Conservation (phyloP, 2,888 invertebrate species). For the Meiosimyza decipiens region DNA sequence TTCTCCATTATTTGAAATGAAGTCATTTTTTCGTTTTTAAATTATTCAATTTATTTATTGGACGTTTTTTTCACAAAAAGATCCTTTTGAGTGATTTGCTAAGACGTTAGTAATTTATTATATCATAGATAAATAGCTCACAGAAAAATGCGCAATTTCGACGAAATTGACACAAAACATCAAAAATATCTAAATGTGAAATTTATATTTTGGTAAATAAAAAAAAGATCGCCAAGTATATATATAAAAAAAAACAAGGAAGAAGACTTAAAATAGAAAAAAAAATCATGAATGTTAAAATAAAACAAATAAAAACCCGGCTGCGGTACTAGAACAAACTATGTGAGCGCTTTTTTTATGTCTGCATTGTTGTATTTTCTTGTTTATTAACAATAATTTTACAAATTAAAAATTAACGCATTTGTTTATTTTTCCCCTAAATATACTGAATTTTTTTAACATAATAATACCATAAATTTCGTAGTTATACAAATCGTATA, state of each 20-base stretch:
- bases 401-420: neutral
- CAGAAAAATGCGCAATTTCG: too few relatives aligned
- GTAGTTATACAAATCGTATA: neutral
- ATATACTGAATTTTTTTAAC: constrained; percentile 1
- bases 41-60: too few relatives aligned
- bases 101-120: too few relatives aligned
- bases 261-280: neutral
- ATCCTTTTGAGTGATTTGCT: too few relatives aligned
- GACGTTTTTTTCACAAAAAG: too few relatives aligned
- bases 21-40: too few relatives aligned
- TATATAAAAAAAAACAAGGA: neutral
- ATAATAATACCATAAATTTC: constrained; percentile 11
- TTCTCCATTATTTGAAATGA: too few relatives aligned
- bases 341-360: constrained; percentile 1
- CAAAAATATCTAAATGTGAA: too few relatives aligned
- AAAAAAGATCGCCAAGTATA: neutral
- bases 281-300: neutral
- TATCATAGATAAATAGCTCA: too few relatives aligned
- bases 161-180: too few relatives aligned
- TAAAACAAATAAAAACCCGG: constrained; percentile 1
- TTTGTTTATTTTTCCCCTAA: constrained; percentile 15
- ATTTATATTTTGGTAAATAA: too few relatives aligned
- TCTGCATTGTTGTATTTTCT: constrained; percentile 4
- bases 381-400: constrained; percentile 17
- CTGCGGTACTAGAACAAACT: neutral